These are phyloP conservation scores for Lithophane semibrunnea DNA, from an alignment of 2,888 invertebrate genomes.

Conservation along the genomic window DNA sequence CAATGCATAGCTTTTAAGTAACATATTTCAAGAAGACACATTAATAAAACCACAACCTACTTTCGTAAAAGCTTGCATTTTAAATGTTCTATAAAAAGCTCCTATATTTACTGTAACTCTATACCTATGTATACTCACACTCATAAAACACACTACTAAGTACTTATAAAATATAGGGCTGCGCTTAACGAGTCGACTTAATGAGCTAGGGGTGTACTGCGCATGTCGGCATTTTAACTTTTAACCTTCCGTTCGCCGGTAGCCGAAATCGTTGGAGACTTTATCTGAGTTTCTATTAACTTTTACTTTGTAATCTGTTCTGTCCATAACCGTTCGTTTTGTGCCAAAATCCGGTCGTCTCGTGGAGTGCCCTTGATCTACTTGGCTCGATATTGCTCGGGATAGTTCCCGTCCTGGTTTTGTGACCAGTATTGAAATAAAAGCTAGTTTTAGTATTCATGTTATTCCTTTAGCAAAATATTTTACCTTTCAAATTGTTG, in stretches of 20 bases:
- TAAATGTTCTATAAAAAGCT: slow-evolving; percentile 49
- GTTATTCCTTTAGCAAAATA: slow-evolving; percentile 37
- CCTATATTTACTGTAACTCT: slow-evolving; percentile 35
- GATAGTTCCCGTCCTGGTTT: slow-evolving; percentile 5
- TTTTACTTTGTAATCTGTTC: slow-evolving; percentile 45
- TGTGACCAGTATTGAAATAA: slow-evolving; percentile 29
- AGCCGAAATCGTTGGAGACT: slow-evolving; percentile 25
- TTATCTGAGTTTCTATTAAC: slow-evolving; percentile 41
- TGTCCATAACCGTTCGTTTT: slow-evolving; percentile 36
- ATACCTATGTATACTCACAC: background rate
- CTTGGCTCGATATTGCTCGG: slow-evolving; percentile 41
- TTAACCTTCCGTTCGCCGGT: slow-evolving; percentile 38
- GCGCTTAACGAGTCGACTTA: slow-evolving; percentile 50
- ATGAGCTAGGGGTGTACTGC: slow-evolving; percentile 57
- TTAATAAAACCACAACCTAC: slow-evolving; percentile 10
- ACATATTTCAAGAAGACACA: slow-evolving; percentile 42
- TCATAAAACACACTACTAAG: slow-evolving; percentile 50
- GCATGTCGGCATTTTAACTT: slow-evolving; percentile 56
- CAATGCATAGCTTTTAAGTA: slow-evolving; percentile 8
- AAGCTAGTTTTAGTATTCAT: slow-evolving; percentile 36
- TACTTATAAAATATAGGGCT: slow-evolving; percentile 57
- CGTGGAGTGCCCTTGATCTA: slow-evolving; percentile 47
- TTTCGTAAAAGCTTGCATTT: slow-evolving; percentile 44
- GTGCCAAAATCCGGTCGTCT: slow-evolving; percentile 46
- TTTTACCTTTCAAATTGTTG: slow-evolving; percentile 18